phyloP scores from a whole-genome alignment of 1,140 invertebrate species.

The Zophobas morio region DNA sequence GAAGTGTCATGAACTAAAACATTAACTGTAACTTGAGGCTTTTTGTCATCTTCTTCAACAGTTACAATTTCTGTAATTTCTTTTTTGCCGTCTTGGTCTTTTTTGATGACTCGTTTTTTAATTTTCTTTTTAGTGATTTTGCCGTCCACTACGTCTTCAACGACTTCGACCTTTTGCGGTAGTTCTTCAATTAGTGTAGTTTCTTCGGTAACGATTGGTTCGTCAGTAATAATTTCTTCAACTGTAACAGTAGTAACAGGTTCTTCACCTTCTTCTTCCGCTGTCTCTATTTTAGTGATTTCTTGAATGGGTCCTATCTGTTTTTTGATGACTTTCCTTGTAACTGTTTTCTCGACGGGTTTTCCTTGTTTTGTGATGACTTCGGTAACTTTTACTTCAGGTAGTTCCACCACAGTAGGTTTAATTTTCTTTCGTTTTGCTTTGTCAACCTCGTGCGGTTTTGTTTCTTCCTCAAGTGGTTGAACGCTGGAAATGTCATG shows the following conservation, averaged over 20 bases:
- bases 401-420: conserved; percentile 57
- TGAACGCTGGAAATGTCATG: conserved; percentile 18
- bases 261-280: conserved; percentile 67
- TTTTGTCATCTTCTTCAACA: conserved; percentile 67
- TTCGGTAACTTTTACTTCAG: conserved; percentile 64
- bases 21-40: conserved; percentile 64
- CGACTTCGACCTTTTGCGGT: conserved; percentile 60
- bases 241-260: conserved; percentile 65
- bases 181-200: conserved; percentile 57
- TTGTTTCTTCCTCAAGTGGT: conserved; percentile 59
- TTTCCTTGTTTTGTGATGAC: conserved; percentile 58
- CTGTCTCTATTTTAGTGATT: conserved; percentile 67
- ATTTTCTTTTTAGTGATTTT: conserved; percentile 64
- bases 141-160: conserved; percentile 56
- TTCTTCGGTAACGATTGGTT: conserved; percentile 63
- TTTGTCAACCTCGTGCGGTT: conserved; percentile 55
- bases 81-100: conserved; percentile 63
- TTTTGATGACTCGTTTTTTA: conserved; percentile 66
- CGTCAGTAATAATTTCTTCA: conserved; percentile 62
- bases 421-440: conserved; percentile 45
- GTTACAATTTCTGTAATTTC: conserved; percentile 66
- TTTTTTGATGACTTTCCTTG: conserved; percentile 51
- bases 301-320: conserved; percentile 63
- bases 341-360: conserved; percentile 51
- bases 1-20: conserved; percentile 25